Percentiles rank a stretch among this genome's conserved stretches.
phyloP scores from a whole-genome alignment of 2,797 vertebrate genomes.

The Cottoperca gobio region DNA sequence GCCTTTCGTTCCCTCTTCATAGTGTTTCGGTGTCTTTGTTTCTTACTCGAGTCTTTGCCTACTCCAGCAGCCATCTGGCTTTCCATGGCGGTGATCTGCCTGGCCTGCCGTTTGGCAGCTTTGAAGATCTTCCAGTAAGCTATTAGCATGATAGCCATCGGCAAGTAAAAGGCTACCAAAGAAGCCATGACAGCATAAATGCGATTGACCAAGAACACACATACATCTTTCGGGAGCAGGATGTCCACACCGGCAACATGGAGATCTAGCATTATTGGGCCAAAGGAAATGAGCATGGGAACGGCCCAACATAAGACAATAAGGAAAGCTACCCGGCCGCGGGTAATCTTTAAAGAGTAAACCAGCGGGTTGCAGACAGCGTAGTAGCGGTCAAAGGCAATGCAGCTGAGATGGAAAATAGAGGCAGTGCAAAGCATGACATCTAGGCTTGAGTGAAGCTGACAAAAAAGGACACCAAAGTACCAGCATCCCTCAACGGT shows the following conservation, averaged over 20 bases:
- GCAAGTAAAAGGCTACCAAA: constrained; percentile 86
- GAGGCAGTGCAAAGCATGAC: constrained; percentile 90
- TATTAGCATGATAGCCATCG: constrained; percentile 84
- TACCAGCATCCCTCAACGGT: constrained; percentile 89
- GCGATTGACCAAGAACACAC: constrained; percentile 84
- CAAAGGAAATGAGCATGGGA: constrained; percentile 85
- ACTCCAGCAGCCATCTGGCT: constrained; percentile 82
- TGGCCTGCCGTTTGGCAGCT: constrained; percentile 85
- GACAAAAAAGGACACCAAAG: constrained; percentile 85
- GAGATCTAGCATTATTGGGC: constrained; percentile 85
- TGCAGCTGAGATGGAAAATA: constrained; percentile 89
- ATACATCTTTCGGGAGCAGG: constrained; percentile 74
- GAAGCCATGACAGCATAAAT: constrained; percentile 86
- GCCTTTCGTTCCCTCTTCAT: constrained; percentile 85
- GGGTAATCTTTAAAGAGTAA: constrained; percentile 86
- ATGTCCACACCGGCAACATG: constrained; percentile 77
- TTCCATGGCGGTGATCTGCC: constrained; percentile 86
- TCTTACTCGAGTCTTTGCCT: constrained; percentile 82
- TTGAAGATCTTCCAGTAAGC: constrained; percentile 89
- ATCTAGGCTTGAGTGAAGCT: constrained; percentile 87
- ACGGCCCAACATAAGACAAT: constrained; percentile 84
- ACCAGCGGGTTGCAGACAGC: constrained; percentile 86
- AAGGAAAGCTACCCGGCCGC: constrained; percentile 75
- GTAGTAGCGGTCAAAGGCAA: constrained; percentile 88
- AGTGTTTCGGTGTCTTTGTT: constrained; percentile 80